Base-by-base conservation (phyloP, 2,888 invertebrate species). In the Dolichomitus sp. region DNA sequence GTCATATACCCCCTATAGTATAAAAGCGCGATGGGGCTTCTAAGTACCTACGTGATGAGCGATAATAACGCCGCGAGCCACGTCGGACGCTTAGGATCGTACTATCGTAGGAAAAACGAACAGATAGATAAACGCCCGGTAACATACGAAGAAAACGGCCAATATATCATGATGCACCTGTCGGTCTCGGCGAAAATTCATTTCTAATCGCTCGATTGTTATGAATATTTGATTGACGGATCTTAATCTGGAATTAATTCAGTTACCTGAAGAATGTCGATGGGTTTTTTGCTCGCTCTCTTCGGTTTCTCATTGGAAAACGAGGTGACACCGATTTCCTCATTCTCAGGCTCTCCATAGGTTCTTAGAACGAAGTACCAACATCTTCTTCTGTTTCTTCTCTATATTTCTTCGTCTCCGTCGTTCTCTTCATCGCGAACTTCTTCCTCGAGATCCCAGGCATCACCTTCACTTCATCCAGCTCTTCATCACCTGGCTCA, bases 31-130 rank as follows among this genome's bases (percentile, higher is more conserved):
- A 87, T 88, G 89, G 88, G 89, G 89, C 90, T 93, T 93, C 92
- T 92, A 91, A 93, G 93, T 93, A 93, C 89, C 90, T 93, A 93
- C 93, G 93, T 93, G 93, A 93, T 93, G 93, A 91, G 92, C 90
- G 92, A 91, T 92, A 92, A 93, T 93, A 93, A 93, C 92, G 90
- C 89, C 77, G 63, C 52, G 50, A 76, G 78, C 72, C 45, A 59
- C 78, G 54, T 50, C n/a, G 54, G 61, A 84, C 75, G 80, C 79
- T 63, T 45, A 80, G 69, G 73, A 77, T 69, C 54, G 77, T 83
- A 69, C 68, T 63, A 74, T 59, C 50, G 63, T 54, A 61, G 42
- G 17, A 54, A 61, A 12, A 65, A 59, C 19, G 69, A 1, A 72
- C 23, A 11, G 63, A 74, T 61, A 42, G 61, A 65, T 40, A 70